A percentile compares a stretch with the other conserved stretches of the same genome.
Evolutionary conservation across 2,113 vertebrate genomes (phyloP).

Genomic region (Manacus vitellinus): DNA sequence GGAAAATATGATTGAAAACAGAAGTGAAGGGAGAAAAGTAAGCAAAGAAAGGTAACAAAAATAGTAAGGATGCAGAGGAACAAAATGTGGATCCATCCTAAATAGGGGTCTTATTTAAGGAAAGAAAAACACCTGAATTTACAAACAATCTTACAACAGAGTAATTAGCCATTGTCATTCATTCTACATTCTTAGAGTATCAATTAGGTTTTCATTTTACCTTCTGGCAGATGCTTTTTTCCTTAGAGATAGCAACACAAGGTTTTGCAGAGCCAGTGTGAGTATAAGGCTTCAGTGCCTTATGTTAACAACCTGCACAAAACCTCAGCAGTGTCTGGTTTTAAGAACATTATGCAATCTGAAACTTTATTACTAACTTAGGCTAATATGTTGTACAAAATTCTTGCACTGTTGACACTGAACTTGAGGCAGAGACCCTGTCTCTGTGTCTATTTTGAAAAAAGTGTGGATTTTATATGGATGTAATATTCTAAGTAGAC

Average conservation of each 20-base stretch:
- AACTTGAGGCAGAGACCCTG: not conserved
- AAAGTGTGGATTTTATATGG: not conserved
- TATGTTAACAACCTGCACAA: not conserved
- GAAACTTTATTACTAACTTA: not conserved
- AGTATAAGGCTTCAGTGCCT: not conserved
- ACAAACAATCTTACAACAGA: not conserved
- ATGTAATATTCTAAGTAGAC: not conserved
- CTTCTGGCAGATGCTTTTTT: not conserved
- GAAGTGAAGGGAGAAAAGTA: not conserved
- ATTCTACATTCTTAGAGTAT: not conserved
- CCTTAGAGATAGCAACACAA: not conserved
- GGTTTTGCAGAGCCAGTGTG: not conserved
- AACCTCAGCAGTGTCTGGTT: not conserved
- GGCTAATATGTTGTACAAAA: not conserved
- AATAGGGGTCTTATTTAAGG: not conserved
- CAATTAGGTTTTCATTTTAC: not conserved
- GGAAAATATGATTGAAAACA: not conserved
- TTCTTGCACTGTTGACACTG: not conserved
- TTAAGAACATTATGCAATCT: not conserved
- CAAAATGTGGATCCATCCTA: not conserved
- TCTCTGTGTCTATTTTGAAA: not conserved
- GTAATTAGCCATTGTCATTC: not conserved
- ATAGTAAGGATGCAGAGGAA: not conserved
- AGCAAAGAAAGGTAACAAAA: not conserved
- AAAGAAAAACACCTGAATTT: not conserved